Evolutionary conservation across 2,888 invertebrate genomes (phyloP).

Genomic region (Temnothorax ravouxi): DNA sequence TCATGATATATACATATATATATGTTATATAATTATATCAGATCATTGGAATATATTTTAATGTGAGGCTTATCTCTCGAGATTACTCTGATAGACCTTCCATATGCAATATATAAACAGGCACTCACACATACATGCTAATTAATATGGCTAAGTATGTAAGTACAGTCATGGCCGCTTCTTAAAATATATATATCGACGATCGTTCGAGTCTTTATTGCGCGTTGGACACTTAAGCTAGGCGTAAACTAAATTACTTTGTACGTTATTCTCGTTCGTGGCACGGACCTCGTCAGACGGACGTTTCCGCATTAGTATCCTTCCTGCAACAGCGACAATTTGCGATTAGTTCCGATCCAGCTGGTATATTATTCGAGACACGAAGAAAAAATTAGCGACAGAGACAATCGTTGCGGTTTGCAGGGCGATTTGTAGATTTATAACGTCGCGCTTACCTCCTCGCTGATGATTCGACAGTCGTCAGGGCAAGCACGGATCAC

Average conservation of each 20-base stretch:
- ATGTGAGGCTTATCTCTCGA: constrained; percentile 19
- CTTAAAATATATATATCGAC: constrained; percentile 80
- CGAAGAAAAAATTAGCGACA: constrained; percentile 8
- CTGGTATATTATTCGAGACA: background rate
- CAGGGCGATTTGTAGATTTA: background rate
- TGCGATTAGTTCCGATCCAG: constrained; percentile 50
- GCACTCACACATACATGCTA: constrained; percentile 85
- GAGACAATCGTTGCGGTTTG: constrained; percentile 28
- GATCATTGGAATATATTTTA: constrained; percentile 21
- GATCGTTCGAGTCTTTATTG: constrained; percentile 69
- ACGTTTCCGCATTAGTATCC: constrained; percentile 87
- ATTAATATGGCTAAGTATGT: constrained; percentile 84
- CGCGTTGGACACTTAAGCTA: constrained; percentile 81
- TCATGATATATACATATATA: background rate
- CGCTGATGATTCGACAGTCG: constrained; percentile 76
- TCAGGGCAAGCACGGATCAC: constrained; percentile 80
- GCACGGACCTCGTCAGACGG: constrained; percentile 83
- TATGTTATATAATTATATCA: background rate
- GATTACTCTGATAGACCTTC: constrained; percentile 22
- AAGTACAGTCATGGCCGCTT: constrained; percentile 85
- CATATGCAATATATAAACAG: constrained; percentile 80
- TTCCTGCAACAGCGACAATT: constrained; percentile 82
- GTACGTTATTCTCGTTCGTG: constrained; percentile 83
- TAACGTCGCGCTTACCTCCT: constrained; percentile 82
- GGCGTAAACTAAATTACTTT: constrained; percentile 83